A percentile compares a stretch with the other conserved stretches of the same genome.
These are phyloP conservation scores for Columbina picui DNA, from an alignment of 2,113 vertebrate species.

Conservation along the genomic window DNA sequence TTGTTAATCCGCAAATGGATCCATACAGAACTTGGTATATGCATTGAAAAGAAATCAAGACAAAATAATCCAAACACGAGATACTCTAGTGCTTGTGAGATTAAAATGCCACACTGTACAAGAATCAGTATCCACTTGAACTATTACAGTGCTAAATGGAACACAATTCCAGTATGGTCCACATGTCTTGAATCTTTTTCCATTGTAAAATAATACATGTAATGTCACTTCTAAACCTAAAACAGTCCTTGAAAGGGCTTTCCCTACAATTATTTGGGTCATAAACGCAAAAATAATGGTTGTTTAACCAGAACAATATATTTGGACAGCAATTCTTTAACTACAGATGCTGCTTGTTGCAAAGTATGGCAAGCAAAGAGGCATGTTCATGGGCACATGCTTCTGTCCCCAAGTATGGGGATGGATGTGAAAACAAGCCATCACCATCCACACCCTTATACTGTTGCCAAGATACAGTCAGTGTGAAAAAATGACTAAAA, in stretches of 20 bases:
- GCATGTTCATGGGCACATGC: neutral
- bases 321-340: neutral
- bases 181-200: too few species aligned
- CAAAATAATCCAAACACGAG: neutral
- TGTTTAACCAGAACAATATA: neutral
- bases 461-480: neutral
- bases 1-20: neutral
- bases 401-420: neutral
- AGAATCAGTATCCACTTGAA: neutral
- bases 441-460: neutral
- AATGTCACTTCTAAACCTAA: neutral
- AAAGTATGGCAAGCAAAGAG: neutral
- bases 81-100: too few species aligned
- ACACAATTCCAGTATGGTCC: neutral
- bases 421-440: neutral
- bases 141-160: neutral
- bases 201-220: too few species aligned
- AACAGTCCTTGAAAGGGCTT: neutral
- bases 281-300: neutral
- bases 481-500: neutral
- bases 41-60: neutral
- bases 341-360: neutral
- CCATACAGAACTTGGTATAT: neutral
- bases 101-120: neutral
- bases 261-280: neutral